Evolutionary conservation across 2,888 invertebrate species (phyloP), one percentile per base, ranked within the genome.

Genomic region (Apamea monoglypha): DNA sequence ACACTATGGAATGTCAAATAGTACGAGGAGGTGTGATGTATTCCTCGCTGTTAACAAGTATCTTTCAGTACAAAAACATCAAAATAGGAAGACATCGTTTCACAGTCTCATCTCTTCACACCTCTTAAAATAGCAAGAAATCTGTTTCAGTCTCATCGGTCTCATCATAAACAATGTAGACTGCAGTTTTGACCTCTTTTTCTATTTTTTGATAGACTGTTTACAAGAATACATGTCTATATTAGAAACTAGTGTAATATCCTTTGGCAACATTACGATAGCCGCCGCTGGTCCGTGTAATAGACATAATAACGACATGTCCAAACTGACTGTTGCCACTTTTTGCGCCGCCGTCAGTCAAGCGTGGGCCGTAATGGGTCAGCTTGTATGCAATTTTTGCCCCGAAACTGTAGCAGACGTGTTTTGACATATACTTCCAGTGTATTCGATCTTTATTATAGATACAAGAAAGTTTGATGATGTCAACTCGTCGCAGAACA

Each of bases 281-380:
- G 47, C 47, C 78, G 81, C 76, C 86, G 76, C 61, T 85, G 75
- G 74, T 72, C 84, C 89, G 86, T 87, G 85, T 86, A 86, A 88
- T 87, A 80, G 83, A 76, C 59, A 79, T 88, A 83, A 85, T 82
- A 83, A 83, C 73, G 83, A 89, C 81, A 87, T 89, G 88, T 86
- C 85, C 74, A 88, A 86, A 89, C 85, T 83, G 82, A 80, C 82
- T 85, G 80, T 77, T 78, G 77, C 66, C 12, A 61, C 61, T 88
- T 89, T 88, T 89, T 89, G 82, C 76, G 50, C 70, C 10, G 73
- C 8, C 36, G 29, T 36, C 83, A 88, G 66, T 86, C 81, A 82
- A 81, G 80, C 89, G 83, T 87, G 80, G 59, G 66, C 56, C 71
- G 74, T 88, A 77, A 75, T 83, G 76, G 88, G 77, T 81, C 85